phyloP scores from a whole-genome alignment of 2,888 invertebrate genomes.

The Himalopsyche tibetana region DNA sequence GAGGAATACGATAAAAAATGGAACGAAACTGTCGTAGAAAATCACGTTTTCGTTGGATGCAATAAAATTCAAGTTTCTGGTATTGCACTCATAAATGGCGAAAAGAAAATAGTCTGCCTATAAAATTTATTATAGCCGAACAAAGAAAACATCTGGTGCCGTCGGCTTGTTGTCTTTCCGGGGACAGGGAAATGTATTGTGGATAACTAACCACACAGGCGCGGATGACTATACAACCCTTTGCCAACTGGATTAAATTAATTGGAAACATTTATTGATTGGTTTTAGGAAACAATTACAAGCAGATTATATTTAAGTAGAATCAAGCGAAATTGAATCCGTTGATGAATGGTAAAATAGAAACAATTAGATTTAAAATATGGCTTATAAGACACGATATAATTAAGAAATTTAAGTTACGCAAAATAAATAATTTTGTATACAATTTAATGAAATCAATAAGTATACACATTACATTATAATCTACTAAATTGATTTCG shows the following conservation, averaged over 20 bases:
- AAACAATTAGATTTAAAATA: too few species aligned
- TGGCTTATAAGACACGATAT: too few species aligned
- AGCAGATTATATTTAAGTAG: not conserved
- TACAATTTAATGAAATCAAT: too few species aligned
- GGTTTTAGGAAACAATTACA: too few species aligned
- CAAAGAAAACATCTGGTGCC: slow-evolving; percentile 65
- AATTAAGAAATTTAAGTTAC: too few species aligned
- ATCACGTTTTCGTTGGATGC: slow-evolving; percentile 64
- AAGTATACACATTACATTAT: too few species aligned
- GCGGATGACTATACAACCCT: slow-evolving; percentile 44
- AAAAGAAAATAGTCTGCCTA: slow-evolving; percentile 63
- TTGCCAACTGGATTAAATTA: slow-evolving; percentile 15
- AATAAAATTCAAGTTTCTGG: slow-evolving; percentile 65
- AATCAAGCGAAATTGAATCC: too few species aligned
- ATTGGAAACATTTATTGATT: not conserved
- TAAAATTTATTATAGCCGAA: slow-evolving; percentile 66
- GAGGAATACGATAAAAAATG: slow-evolving; percentile 29
- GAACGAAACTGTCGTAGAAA: slow-evolving; percentile 57
- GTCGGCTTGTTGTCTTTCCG: slow-evolving; percentile 57
- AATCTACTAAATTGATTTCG: too few species aligned
- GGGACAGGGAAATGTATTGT: slow-evolving; percentile 50
- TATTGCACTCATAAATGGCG: slow-evolving; percentile 65
- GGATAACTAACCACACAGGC: slow-evolving; percentile 50
- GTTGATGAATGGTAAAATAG: too few species aligned
- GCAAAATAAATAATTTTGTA: too few species aligned